These are phyloP conservation scores for Osmerus mordax DNA, from an alignment of 2,113 vertebrate genomes.

Conservation along the genomic window DNA sequence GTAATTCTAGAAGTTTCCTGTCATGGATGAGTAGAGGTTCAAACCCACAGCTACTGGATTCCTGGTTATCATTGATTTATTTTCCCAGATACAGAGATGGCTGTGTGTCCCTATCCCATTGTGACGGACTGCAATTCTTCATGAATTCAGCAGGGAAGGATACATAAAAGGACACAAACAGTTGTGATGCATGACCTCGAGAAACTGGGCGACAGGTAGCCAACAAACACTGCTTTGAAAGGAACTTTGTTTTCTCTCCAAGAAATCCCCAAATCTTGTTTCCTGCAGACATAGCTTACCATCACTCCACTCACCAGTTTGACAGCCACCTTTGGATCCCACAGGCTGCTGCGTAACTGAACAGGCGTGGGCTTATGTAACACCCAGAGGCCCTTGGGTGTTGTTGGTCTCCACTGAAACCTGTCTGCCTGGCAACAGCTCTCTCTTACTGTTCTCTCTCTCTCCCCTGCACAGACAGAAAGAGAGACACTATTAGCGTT, in stretches of 20 bases:
- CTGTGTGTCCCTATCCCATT: too few relatives aligned
- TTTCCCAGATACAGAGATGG: too few relatives aligned
- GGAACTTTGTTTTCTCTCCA: not conserved
- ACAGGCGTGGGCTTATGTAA: constrained; percentile 30
- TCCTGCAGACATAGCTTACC: not conserved
- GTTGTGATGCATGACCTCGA: too few relatives aligned
- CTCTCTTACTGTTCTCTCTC: not conserved
- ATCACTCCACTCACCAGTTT: constrained; percentile 2
- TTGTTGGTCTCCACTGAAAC: constrained; percentile 29
- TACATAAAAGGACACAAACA: too few relatives aligned
- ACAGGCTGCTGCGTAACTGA: constrained; percentile 8
- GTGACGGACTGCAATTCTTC: too few relatives aligned
- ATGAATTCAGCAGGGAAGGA: too few relatives aligned
- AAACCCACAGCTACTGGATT: not conserved
- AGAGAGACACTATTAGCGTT: too few relatives aligned
- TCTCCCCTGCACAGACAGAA: not conserved
- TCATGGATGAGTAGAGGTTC: not conserved
- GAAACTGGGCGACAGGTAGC: too few relatives aligned
- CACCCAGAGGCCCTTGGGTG: constrained; percentile 14
- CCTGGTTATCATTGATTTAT: not conserved
- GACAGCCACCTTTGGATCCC: constrained; percentile 6
- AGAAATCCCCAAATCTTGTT: not conserved
- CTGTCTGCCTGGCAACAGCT: constrained; percentile 23
- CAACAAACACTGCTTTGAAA: not conserved
- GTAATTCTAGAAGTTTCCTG: not conserved